Conservation (phyloP, 2,113 vertebrate genomes). For the Rousettus leschenaultii region DNA sequence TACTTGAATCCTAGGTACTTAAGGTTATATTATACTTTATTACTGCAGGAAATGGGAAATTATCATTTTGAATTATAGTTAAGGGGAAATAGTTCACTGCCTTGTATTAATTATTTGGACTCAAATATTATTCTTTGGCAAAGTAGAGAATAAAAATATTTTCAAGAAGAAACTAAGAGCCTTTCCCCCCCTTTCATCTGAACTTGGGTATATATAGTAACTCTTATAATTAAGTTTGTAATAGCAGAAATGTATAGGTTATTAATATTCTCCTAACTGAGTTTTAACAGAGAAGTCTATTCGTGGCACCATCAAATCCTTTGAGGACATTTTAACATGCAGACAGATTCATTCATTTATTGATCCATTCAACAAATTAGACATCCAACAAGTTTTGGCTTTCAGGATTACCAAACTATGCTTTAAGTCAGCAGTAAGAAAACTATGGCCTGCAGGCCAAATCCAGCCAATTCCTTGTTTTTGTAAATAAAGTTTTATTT, state of each 20-base stretch:
- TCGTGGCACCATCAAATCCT: background rate
- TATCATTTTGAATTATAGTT: background rate
- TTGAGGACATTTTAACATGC: slow-evolving; percentile 22
- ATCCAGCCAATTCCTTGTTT: background rate
- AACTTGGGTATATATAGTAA: background rate
- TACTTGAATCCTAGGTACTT: background rate
- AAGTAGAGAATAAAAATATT: slow-evolving; percentile 28
- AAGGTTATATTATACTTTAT: slow-evolving; percentile 5
- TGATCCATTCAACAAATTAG: background rate
- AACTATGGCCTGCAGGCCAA: background rate
- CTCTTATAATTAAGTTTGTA: background rate
- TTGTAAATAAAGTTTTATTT: slow-evolving; percentile 32
- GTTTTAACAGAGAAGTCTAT: slow-evolving; percentile 19
- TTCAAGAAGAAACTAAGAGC: slow-evolving; percentile 13
- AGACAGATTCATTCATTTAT: background rate
- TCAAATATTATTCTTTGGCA: background rate
- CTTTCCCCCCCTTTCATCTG: background rate
- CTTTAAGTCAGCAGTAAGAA: background rate
- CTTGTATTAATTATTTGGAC: background rate
- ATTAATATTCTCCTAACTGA: background rate
- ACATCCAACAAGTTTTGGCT: background rate
- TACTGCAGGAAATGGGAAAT: background rate
- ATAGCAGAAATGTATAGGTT: background rate
- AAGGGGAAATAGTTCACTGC: slow-evolving; percentile 2
- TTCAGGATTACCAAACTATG: slow-evolving; percentile 13